A percentile compares a stretch with the other conserved stretches of the same genome.
These are phyloP conservation scores for Criorhina ranunculi DNA, from an alignment of 2,888 invertebrate genomes.

Conservation along the genomic window DNA sequence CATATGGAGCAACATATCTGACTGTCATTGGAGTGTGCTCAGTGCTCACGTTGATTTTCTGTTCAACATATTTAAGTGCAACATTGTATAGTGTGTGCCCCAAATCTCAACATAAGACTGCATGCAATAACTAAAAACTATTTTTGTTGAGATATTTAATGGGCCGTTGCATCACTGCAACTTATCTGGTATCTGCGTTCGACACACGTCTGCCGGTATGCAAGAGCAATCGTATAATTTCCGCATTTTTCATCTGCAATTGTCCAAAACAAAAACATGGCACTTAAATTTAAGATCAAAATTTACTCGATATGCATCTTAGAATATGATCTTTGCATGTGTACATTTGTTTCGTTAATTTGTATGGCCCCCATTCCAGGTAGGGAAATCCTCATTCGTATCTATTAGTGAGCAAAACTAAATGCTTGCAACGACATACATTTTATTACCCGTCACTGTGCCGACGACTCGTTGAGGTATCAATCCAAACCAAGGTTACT, in stretches of 20 bases:
- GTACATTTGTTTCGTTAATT: no score
- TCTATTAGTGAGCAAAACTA: no score
- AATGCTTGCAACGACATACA: not conserved
- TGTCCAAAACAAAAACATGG: not conserved
- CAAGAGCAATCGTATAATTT: not conserved
- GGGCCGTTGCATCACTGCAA: no score
- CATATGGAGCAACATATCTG: no score
- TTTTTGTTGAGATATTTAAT: not conserved
- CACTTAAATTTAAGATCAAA: not conserved
- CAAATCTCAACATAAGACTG: not conserved
- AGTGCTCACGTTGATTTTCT: no score
- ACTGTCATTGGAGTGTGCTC: no score
- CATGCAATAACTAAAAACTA: conserved; percentile 6
- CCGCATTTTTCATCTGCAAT: not conserved
- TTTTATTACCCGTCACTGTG: not conserved
- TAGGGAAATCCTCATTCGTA: not conserved
- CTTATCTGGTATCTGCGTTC: conserved; percentile 1
- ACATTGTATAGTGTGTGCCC: not conserved
- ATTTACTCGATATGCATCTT: not conserved
- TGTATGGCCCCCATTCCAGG: no score
- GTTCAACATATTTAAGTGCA: not conserved
- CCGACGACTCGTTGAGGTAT: not conserved
- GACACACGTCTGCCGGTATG: not conserved
- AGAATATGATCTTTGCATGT: not conserved
- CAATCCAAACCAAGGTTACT: not conserved